Conservation (phyloP, 2,888 invertebrate genomes). For the Drosophila maculinotata region DNA sequence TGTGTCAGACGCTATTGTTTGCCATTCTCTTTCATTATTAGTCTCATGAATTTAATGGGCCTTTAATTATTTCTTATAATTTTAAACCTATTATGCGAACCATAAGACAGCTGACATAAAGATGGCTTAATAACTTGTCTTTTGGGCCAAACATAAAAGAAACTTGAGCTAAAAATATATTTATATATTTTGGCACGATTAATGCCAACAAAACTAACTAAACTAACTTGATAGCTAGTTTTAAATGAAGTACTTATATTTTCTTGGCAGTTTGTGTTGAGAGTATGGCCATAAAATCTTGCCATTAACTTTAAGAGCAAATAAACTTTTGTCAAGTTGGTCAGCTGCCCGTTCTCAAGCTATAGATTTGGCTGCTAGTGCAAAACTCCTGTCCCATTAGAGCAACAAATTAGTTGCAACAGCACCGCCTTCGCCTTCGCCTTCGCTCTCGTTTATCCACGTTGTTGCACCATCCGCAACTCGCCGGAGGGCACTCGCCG, state of each 20-base stretch:
- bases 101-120: slow-evolving; percentile 56
- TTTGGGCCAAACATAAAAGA: no score
- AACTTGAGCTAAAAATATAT: slow-evolving; percentile 15
- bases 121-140: slow-evolving; percentile 1
- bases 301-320: slow-evolving; percentile 13
- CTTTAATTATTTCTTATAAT: slow-evolving; percentile 72
- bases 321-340: slow-evolving; percentile 7
- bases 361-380: slow-evolving; percentile 20
- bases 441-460: slow-evolving; percentile 15
- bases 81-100: slow-evolving; percentile 42
- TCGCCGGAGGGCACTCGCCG: background rate
- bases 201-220: no score
- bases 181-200: no score
- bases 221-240: background rate
- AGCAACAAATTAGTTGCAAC: slow-evolving; percentile 71
- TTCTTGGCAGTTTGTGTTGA: background rate
- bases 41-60: slow-evolving; percentile 67
- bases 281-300: slow-evolving; percentile 4
- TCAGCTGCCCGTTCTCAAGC: background rate
- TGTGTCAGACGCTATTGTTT: slow-evolving; percentile 35
- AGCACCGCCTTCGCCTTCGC: slow-evolving; percentile 32
- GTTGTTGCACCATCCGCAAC: slow-evolving; percentile 17
- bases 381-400: slow-evolving; percentile 70
- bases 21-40: slow-evolving; percentile 33
- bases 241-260: no score